Evolutionary conservation across 1,140 invertebrate genomes (phyloP).

Genomic region (Polyergus mexicanus): DNA sequence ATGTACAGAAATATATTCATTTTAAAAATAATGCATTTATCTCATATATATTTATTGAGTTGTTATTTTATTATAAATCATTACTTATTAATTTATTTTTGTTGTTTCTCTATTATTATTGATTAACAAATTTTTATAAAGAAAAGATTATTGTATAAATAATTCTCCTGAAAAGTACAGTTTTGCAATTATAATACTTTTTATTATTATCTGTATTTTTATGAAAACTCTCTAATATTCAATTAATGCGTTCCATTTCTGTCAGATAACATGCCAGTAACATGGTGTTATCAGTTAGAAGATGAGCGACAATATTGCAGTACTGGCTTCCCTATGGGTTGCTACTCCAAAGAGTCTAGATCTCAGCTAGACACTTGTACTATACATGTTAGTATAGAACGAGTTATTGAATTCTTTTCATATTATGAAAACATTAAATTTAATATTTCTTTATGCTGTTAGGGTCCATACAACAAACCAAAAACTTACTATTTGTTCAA

Average conservation of each 20-base stretch:
- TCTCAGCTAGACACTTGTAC: slow-evolving; percentile 89
- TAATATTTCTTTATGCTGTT: neutral
- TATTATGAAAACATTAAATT: neutral
- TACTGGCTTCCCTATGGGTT: slow-evolving; percentile 99
- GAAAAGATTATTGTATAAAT: neutral
- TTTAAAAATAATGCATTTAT: no score
- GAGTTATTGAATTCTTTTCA: neutral
- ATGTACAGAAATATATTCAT: no score
- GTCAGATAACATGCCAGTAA: slow-evolving; percentile 98
- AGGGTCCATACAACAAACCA: slow-evolving; percentile 71
- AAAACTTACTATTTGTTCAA: slow-evolving; percentile 98
- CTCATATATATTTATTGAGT: no score
- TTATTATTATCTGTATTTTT: slow-evolving; percentile 42
- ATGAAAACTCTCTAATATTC: neutral
- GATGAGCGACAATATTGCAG: slow-evolving; percentile 94
- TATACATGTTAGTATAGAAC: slow-evolving; percentile 84
- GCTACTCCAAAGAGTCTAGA: slow-evolving; percentile 90
- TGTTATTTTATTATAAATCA: neutral
- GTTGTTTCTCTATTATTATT: neutral
- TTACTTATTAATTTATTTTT: slow-evolving; percentile 8
- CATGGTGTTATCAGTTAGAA: slow-evolving; percentile 96
- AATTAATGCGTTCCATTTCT: slow-evolving; percentile 56
- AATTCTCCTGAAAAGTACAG: neutral
- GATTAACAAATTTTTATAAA: neutral
- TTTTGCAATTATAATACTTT: neutral